Base-by-base conservation (phyloP, 2,797 vertebrate genomes). In the Odontamblyopus rebecca region DNA sequence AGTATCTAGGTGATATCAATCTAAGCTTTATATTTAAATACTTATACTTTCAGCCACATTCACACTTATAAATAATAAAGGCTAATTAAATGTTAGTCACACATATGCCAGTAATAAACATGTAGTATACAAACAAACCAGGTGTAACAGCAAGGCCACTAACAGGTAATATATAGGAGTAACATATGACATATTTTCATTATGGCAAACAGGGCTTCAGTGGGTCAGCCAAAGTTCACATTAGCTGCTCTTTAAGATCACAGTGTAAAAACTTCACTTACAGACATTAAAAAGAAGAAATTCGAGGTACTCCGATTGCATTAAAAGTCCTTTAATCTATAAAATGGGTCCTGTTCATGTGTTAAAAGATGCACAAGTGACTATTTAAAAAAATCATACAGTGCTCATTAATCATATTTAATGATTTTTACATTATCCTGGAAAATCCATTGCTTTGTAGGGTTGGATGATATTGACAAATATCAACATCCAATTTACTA, bases 1-100 rank as follows among this genome's bases (percentile, higher is more conserved):
- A 72, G 64, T 63, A 71, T 81, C 73, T 62, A 80, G 68, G 60
- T 61, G 75, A 76, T 67, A 82, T 83, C 74, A 73, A 63, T 76
- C 72, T 76, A 23, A 74, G 64, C 61, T 78, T 83, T 79, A 74
- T 81, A 82, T 77, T 82, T 75, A 77, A 64, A 73, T 82, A 80
- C 48, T 61, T 68, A 73, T 82, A 80, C 48, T 61, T 68, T 30
- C 38, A 68, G 30, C 80, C 64, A 75, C 60, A 76, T 77, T 86
- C 26, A 77, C 56, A 70, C 32, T 15, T 44, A 44, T 44, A 44
- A 48, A 44, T 64, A 73, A 27, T 82, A 48, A 74, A 82, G 27
- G 48, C 32, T 26, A 15, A 32, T 32, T 50, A 60, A 0, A 4
- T 65, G 66, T 77, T 56, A 65, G 26, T 65, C 26, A 27, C 5